phyloP scores from a whole-genome alignment of 2,888 invertebrate genomes.

The Apotomis turbidana region DNA sequence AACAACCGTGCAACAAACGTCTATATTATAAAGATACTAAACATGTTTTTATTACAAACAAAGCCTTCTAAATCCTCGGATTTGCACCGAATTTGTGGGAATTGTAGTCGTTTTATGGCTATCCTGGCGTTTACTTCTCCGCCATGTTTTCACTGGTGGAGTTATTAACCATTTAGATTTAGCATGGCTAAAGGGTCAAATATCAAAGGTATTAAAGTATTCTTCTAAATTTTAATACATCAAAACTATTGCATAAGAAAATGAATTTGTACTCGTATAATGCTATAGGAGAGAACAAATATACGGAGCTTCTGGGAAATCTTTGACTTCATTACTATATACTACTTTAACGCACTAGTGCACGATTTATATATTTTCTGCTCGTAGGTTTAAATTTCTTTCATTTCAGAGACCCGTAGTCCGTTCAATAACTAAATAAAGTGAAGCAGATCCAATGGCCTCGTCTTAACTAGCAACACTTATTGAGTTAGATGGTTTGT shows the following conservation, averaged over 20 bases:
- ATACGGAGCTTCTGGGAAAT: too few species aligned
- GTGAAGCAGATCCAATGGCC: constrained; percentile 18
- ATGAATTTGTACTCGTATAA: too few species aligned
- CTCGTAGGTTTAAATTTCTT: too few species aligned
- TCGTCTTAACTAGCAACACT: constrained; percentile 30
- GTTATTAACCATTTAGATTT: constrained; percentile 8
- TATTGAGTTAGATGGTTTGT: constrained; percentile 40
- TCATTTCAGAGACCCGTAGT: too few species aligned
- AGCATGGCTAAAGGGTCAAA: too few species aligned
- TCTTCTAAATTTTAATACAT: too few species aligned
- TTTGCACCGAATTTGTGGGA: constrained; percentile 13
- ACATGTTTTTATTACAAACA: constrained; percentile 18
- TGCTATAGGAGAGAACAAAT: too few species aligned
- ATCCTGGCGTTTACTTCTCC: neutral
- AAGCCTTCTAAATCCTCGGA: constrained; percentile 6
- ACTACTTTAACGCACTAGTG: too few species aligned
- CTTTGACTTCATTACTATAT: too few species aligned
- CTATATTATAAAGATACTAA: constrained; percentile 5
- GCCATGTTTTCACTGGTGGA: constrained; percentile 16
- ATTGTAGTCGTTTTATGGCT: constrained; percentile 14
- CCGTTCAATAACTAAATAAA: constrained; percentile 9
- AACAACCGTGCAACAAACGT: neutral
- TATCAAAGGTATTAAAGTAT: too few species aligned
- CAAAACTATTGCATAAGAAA: too few species aligned
- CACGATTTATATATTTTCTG: too few species aligned